These are phyloP conservation scores for Athalia circularis DNA, from an alignment of 2,888 invertebrate genomes.

Conservation along the genomic window DNA sequence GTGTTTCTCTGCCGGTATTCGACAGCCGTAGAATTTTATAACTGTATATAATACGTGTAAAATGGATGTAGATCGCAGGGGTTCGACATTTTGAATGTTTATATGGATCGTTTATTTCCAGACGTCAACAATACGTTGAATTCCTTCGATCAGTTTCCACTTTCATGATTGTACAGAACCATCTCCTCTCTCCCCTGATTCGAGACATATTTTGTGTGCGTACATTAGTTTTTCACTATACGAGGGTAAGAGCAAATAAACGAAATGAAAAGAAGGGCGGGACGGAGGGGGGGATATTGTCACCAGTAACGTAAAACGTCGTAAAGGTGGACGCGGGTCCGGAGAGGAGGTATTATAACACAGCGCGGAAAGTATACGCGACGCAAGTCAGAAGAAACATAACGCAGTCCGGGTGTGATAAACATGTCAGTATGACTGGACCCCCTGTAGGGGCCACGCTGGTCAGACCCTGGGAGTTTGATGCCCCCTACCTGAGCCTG, in stretches of 20 bases:
- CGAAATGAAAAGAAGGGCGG: neutral
- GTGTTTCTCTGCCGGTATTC: neutral
- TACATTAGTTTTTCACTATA: neutral
- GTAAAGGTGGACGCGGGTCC: conserved; percentile 49
- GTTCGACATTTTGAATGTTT: neutral
- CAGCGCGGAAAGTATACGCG: conserved; percentile 14
- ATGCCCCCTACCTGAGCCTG: conserved; percentile 62
- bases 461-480: conserved; percentile 66
- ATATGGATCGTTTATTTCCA: too few species aligned
- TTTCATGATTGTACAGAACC: neutral
- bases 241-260: neutral
- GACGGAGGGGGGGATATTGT: conserved; percentile 49
- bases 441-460: conserved; percentile 68
- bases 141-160: conserved; percentile 3
- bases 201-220: neutral
- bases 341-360: conserved; percentile 1
- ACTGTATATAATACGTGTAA: neutral
- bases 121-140: neutral
- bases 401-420: conserved; percentile 71
- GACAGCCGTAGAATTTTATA: conserved; percentile 14
- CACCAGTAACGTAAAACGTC: conserved; percentile 64
- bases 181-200: neutral
- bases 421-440: conserved; percentile 71
- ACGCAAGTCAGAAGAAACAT: conserved; percentile 60
- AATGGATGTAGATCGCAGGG: conserved; percentile 16